Evolutionary conservation across 2,113 vertebrate genomes (phyloP).

Genomic region (Elephantulus edwardii): DNA sequence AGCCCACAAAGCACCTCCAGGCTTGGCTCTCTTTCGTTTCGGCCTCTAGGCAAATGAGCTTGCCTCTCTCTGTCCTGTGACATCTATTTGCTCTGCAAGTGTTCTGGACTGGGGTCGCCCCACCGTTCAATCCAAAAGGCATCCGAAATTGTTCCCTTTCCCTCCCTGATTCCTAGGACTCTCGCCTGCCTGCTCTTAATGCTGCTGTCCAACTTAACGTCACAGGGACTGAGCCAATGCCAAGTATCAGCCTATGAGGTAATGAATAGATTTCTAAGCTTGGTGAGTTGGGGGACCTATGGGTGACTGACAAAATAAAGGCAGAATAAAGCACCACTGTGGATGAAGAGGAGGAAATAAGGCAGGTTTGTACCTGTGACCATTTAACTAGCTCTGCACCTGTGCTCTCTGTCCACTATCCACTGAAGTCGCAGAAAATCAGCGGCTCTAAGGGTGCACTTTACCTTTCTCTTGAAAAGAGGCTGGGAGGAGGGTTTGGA

Average conservation of each 20-base stretch:
- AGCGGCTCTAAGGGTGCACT: neutral
- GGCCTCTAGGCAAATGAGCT: neutral
- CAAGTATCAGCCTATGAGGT: neutral
- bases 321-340: neutral
- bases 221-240: neutral
- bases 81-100: neutral
- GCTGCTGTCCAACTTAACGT: neutral
- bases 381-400: neutral
- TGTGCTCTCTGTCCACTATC: slow-evolving; percentile 1
- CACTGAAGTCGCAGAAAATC: neutral
- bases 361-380: slow-evolving; percentile 8
- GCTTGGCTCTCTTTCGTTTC: neutral
- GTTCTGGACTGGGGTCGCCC: neutral
- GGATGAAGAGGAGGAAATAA: neutral
- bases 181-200: neutral
- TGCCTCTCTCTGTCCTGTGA: neutral
- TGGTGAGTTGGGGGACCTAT: neutral
- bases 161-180: neutral
- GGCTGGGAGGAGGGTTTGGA: neutral
- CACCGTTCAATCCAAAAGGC: neutral
- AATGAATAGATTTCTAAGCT: neutral
- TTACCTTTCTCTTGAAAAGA: neutral
- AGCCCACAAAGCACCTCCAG: neutral
- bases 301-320: neutral
- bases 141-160: neutral